Percentiles rank a stretch among this genome's conserved stretches.
phyloP scores from a whole-genome alignment of 2,888 invertebrate genomes.

The Scaptodrosophila latifasciaeformis region DNA sequence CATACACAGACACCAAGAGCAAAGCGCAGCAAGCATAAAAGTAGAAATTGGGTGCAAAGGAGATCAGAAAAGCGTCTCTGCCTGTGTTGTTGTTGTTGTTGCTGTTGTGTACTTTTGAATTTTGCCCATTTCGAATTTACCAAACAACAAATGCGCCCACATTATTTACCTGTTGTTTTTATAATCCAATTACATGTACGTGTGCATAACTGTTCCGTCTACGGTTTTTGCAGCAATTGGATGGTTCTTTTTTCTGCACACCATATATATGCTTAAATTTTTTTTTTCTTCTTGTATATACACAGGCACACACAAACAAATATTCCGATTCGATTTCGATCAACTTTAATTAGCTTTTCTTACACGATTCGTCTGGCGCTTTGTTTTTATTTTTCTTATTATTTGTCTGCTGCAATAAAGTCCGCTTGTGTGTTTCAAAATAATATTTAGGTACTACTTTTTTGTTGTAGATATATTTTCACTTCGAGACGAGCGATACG shows the following conservation, averaged over 20 bases:
- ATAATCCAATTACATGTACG: slow-evolving; percentile 23
- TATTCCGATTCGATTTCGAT: too few relatives aligned
- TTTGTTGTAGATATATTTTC: too few relatives aligned
- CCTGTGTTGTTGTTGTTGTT: too few relatives aligned
- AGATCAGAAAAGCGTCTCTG: slow-evolving; percentile 28
- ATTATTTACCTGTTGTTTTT: slow-evolving; percentile 45
- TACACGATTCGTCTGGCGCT: too few relatives aligned
- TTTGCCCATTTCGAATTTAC: slow-evolving; percentile 19
- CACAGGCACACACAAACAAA: slow-evolving; percentile 9
- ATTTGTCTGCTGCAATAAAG: too few relatives aligned
- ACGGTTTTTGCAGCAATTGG: slow-evolving; percentile 42
- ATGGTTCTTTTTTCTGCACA: slow-evolving; percentile 42
- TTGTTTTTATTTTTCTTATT: too few relatives aligned
- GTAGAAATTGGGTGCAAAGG: slow-evolving; percentile 36
- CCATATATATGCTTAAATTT: too few relatives aligned
- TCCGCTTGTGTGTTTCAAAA: too few relatives aligned
- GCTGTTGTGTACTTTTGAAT: slow-evolving; percentile 27
- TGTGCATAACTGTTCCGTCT: slow-evolving; percentile 22
- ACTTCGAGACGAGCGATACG: too few relatives aligned
- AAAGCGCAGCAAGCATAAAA: slow-evolving; percentile 34
- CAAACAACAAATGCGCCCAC: slow-evolving; percentile 10
- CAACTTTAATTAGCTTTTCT: too few relatives aligned
- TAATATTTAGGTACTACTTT: too few relatives aligned
- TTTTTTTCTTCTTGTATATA: too few relatives aligned
- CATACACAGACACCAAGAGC: slow-evolving; percentile 33